Conservation (phyloP, 2,888 invertebrate species). For the Epinotia bilunana region DNA sequence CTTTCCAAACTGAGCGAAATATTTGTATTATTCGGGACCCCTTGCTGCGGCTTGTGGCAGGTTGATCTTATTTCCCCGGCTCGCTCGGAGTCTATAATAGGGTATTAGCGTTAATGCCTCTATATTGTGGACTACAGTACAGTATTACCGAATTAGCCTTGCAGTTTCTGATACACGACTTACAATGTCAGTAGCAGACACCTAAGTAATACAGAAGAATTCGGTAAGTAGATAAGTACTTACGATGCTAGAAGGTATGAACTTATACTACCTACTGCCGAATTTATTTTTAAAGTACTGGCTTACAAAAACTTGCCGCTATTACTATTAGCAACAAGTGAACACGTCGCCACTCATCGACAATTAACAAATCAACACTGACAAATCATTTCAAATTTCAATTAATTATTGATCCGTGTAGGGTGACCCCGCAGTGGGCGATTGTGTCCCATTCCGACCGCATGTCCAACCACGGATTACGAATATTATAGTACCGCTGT, state of each 20-base stretch:
- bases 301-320: background rate
- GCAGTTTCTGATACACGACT: conserved; percentile 5
- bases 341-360: conserved; percentile 48
- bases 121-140: conserved; percentile 56
- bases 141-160: conserved; percentile 31
- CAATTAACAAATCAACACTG: conserved; percentile 58
- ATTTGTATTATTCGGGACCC: conserved; percentile 36
- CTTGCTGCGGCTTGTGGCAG: conserved; percentile 35
- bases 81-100: conserved; percentile 71
- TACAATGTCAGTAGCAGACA: background rate
- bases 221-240: no score
- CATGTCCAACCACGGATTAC: conserved; percentile 70
- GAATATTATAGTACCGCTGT: conserved; percentile 80
- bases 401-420: conserved; percentile 66
- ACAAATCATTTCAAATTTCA: conserved; percentile 64
- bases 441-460: conserved; percentile 57
- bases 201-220: background rate
- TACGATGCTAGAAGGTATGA: background rate
- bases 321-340: conserved; percentile 13
- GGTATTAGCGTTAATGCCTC: conserved; percentile 75
- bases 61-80: conserved; percentile 68
- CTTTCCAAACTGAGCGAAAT: conserved; percentile 24
- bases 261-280: background rate
- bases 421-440: conserved; percentile 68
- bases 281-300: background rate